phyloP scores from a whole-genome alignment of 2,797 vertebrate genomes.

The Coracias cyanogaster region DNA sequence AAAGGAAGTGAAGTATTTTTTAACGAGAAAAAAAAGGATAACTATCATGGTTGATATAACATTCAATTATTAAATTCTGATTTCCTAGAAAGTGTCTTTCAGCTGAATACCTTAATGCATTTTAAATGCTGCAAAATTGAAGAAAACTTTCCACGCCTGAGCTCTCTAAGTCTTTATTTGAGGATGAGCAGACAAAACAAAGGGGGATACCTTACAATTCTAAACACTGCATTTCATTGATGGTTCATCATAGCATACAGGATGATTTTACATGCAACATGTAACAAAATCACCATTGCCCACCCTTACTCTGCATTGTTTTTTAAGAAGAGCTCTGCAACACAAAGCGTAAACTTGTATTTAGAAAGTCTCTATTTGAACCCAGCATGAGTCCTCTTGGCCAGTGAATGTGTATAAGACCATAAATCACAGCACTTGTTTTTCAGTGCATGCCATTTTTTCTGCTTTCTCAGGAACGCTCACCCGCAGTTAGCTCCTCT shows the following conservation, averaged over 20 bases:
- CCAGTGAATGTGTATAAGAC: background rate
- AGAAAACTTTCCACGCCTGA: background rate
- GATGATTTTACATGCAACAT: background rate
- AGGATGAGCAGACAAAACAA: background rate
- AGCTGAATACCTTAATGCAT: background rate
- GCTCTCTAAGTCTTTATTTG: background rate
- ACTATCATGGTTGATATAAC: background rate
- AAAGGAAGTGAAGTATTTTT: background rate
- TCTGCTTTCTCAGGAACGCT: background rate
- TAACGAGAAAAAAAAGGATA: background rate
- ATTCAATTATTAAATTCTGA: background rate
- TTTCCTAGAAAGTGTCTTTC: background rate
- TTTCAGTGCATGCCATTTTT: background rate
- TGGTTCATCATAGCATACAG: background rate
- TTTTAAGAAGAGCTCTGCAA: background rate
- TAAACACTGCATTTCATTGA: background rate
- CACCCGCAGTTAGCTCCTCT: background rate
- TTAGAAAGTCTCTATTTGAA: background rate
- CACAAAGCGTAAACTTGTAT: background rate
- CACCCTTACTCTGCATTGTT: background rate
- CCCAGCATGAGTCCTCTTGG: background rate
- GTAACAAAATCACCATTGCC: background rate
- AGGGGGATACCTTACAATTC: background rate
- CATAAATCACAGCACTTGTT: background rate
- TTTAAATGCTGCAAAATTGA: background rate